phyloP scores from a whole-genome alignment of 2,797 vertebrate genomes.

The Paedocypris micromegethes region DNA sequence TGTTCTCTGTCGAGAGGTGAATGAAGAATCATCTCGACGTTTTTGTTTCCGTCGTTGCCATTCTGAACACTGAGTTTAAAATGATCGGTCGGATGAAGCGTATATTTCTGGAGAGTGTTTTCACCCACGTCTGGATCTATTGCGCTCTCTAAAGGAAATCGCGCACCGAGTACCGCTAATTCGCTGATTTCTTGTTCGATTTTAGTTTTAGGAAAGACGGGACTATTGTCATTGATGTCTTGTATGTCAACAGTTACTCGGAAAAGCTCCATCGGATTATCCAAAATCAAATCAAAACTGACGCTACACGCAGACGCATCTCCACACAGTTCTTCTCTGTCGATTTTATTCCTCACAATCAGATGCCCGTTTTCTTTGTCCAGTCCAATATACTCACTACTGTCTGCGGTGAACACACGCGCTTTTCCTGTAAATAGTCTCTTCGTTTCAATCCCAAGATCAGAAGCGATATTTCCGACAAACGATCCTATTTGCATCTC shows the following conservation, averaged over 20 bases:
- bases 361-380: slow-evolving; percentile 69
- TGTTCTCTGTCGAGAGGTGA: slow-evolving; percentile 51
- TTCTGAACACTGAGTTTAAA: slow-evolving; percentile 47
- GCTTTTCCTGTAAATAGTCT: slow-evolving; percentile 64
- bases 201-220: slow-evolving; percentile 36
- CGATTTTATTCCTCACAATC: slow-evolving; percentile 63
- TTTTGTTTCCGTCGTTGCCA: slow-evolving; percentile 40
- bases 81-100: slow-evolving; percentile 1
- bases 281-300: slow-evolving; percentile 52
- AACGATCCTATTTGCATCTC: slow-evolving; percentile 71
- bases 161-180: slow-evolving; percentile 18
- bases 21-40: slow-evolving; percentile 52
- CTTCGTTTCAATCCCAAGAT: slow-evolving; percentile 66
- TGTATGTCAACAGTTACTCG: slow-evolving; percentile 46
- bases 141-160: slow-evolving; percentile 43
- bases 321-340: slow-evolving; percentile 65
- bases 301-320: slow-evolving; percentile 52
- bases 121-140: slow-evolving; percentile 36
- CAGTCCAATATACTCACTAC: slow-evolving; percentile 69
- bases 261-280: slow-evolving; percentile 54
- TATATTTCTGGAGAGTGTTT: slow-evolving; percentile 30
- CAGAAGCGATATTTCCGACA: slow-evolving; percentile 73
- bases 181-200: slow-evolving; percentile 50
- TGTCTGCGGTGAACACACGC: slow-evolving; percentile 68
- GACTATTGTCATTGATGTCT: slow-evolving; percentile 52